phyloP scores from a whole-genome alignment of 2,797 vertebrate genomes.

The Onychomys torridus region DNA sequence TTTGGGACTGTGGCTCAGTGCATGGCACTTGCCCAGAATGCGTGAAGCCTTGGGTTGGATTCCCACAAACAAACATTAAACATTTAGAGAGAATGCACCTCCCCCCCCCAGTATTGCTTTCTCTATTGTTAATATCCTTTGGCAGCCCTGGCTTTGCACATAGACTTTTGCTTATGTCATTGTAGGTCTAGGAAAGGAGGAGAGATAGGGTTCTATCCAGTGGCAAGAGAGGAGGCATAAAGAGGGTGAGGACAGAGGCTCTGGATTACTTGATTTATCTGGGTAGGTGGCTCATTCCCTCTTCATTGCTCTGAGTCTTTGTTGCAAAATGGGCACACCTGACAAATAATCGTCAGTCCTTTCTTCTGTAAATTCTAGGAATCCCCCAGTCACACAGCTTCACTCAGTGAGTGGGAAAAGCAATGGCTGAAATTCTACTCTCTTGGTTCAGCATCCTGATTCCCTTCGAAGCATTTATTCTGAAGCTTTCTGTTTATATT shows the following conservation, averaged over 20 bases:
- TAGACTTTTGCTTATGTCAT: not conserved
- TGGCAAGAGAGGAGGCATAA: not conserved
- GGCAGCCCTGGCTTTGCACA: slow-evolving; percentile 11
- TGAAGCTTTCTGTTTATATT: not conserved
- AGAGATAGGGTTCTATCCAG: not conserved
- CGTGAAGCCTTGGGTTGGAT: not conserved
- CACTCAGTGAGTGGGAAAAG: not conserved
- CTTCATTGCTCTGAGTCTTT: not conserved
- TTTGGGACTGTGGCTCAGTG: not conserved
- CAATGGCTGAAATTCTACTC: not conserved
- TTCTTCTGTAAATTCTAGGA: not conserved
- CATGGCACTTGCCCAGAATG: not conserved
- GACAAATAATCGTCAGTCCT: not conserved
- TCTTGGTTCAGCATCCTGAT: not conserved
- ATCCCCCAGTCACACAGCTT: not conserved
- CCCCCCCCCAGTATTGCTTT: not conserved
- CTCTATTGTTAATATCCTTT: not conserved
- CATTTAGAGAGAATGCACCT: not conserved
- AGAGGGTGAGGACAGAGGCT: not conserved
- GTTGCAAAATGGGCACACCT: slow-evolving; percentile 6
- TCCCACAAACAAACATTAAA: not conserved
- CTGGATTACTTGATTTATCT: not conserved
- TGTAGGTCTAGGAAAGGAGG: not conserved
- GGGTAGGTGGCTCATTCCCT: not conserved
- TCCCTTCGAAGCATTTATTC: not conserved